Conservation (phyloP, 2,888 invertebrate species). For the Caenorhabditis zanzibari region DNA sequence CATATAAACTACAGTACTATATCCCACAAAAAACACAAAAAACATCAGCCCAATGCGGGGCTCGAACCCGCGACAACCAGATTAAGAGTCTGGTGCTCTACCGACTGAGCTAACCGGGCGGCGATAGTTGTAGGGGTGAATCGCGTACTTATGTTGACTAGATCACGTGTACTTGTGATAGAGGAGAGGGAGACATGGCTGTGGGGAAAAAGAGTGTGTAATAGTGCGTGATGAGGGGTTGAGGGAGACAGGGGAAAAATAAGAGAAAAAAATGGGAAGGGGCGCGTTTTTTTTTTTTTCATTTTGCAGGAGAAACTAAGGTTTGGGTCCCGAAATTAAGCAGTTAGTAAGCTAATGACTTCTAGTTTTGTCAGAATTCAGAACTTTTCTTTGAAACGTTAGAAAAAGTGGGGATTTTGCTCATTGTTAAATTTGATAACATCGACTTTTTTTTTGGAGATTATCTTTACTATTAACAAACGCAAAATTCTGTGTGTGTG, state of each 20-base stretch:
- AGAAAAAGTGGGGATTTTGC: no score
- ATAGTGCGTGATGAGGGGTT: not conserved
- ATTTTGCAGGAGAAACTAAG: no score
- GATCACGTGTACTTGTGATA: not conserved
- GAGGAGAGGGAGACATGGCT: not conserved
- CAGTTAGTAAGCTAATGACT: no score
- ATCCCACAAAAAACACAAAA: not conserved
- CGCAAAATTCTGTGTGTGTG: no score
- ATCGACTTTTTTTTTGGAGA: no score
- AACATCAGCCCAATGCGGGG: slow-evolving; percentile 80
- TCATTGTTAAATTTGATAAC: no score
- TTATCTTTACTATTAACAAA: no score
- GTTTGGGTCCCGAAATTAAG: no score
- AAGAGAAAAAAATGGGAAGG: not conserved
- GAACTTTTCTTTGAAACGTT: no score
- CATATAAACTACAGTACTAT: not conserved
- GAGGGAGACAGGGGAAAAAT: not conserved
- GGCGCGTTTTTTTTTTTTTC: not conserved
- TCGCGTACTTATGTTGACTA: not conserved
- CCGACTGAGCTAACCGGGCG: slow-evolving; percentile 82
- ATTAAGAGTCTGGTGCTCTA: slow-evolving; percentile 83
- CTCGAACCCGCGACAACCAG: slow-evolving; percentile 83
- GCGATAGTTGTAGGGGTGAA: slow-evolving; percentile 5
- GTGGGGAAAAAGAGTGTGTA: not conserved
- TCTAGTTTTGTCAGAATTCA: no score